Evolutionary conservation across 2,113 vertebrate species (phyloP), one percentile per base, ranked within the genome.

Genomic region (Fregetta grallaria): DNA sequence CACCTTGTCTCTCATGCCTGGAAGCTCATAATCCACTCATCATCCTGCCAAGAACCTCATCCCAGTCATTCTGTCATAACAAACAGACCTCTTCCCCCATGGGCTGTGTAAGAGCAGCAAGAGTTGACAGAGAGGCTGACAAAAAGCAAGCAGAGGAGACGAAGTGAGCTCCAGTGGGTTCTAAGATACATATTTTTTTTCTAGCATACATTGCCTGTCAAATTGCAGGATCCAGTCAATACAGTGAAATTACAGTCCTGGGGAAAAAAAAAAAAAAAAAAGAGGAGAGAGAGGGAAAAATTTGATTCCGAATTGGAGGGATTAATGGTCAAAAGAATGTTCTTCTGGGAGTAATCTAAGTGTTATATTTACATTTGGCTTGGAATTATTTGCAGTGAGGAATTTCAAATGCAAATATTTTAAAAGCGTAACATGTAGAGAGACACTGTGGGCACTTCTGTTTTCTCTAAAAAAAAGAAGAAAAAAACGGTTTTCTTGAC

Each of bases 401-500:
- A 98, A 98, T 98, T 98, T 98, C 98, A 98, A 98, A 98, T 98
- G 97, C 97, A 98, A 98, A 98, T 98, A 98, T 98, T 98, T 98
- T 97, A 98, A 98, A 98, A 98, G 97, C 87, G 78, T 97, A 97
- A 95, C 96, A 96, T 98, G 97, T 92, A 97, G 94, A 96, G 97
- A 98, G 95, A 94, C 97, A 98, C 97, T 98, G 98, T 98, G 97
- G 96, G 94, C 68, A 97, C 94, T 98, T 98, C 98, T 98, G 98
- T 98, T 98, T 98, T 97, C 93, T 85, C 97, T 96, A 75, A 96
- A 94, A 90, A 68, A 68, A 65, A 20, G 11, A 15, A 25, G 6
- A 59, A 95, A 89, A 97, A 95, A 94, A 15, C 0, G 6, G 40
- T 85, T 98, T 97, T 98, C 96, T 97, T 93, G 71, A 97, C 95